A percentile compares a stretch with the other conserved stretches of the same genome.
Evolutionary conservation across 2,113 vertebrate species (phyloP).

Genomic region (Melanotaenia duboulayi): DNA sequence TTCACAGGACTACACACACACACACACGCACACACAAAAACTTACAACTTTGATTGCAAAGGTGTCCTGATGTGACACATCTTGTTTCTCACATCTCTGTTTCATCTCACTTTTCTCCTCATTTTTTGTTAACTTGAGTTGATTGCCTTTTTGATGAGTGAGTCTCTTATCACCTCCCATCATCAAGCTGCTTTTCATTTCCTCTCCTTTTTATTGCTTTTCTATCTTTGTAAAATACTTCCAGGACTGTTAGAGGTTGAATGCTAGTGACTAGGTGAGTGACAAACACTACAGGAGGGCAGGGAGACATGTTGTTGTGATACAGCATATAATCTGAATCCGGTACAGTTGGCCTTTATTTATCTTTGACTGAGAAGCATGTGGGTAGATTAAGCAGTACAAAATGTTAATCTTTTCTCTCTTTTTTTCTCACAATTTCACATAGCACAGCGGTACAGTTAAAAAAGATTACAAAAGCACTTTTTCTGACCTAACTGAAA

Average conservation of each 20-base stretch:
- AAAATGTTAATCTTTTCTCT: too few relatives aligned
- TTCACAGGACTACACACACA: background rate
- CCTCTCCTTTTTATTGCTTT: conserved; percentile 72
- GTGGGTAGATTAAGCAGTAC: background rate
- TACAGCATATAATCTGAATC: background rate
- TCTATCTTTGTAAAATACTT: conserved; percentile 15
- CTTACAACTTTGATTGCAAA: conserved; percentile 23
- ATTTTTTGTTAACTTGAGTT: conserved; percentile 51
- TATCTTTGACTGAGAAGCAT: background rate
- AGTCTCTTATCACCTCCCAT: conserved; percentile 54
- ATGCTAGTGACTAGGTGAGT: background rate
- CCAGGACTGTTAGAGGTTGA: background rate
- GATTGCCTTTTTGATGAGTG: conserved; percentile 63
- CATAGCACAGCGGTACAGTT: background rate
- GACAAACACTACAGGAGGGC: background rate
- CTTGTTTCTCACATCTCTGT: conserved; percentile 22
- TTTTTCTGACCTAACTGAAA: too few relatives aligned
- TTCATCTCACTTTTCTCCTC: conserved; percentile 1
- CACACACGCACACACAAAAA: conserved; percentile 11
- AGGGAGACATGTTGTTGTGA: too few relatives aligned
- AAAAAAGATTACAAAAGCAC: too few relatives aligned
- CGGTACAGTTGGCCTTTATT: background rate
- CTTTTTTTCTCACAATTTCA: background rate
- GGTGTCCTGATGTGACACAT: conserved; percentile 29
- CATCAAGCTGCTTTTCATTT: conserved; percentile 76